phyloP scores from a whole-genome alignment of 2,113 vertebrate species.

The Beaufortia kweichowensis region DNA sequence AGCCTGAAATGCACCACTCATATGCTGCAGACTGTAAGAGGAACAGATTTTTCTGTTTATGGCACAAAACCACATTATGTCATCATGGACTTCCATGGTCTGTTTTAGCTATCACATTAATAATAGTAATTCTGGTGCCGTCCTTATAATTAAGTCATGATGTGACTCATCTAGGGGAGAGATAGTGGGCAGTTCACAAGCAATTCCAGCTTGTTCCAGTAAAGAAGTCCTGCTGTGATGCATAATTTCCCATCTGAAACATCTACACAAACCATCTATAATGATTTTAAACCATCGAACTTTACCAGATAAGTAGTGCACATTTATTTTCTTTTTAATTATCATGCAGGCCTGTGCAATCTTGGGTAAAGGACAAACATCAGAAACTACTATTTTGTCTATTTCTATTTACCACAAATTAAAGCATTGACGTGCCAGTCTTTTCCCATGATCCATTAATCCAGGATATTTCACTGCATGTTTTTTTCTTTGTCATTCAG shows the following conservation, averaged over 20 bases:
- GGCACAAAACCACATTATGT: constrained; percentile 32
- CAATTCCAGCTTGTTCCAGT: constrained; percentile 6
- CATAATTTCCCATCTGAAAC: constrained; percentile 9
- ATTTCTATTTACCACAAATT: background rate
- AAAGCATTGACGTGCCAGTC: background rate
- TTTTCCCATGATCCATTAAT: constrained; percentile 4
- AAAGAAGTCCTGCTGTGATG: constrained; percentile 13
- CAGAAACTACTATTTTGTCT: background rate
- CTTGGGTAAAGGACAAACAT: background rate
- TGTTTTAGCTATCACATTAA: constrained; percentile 28
- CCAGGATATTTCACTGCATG: background rate
- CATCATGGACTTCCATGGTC: constrained; percentile 6
- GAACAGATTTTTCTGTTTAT: constrained; percentile 18
- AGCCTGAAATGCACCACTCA: background rate
- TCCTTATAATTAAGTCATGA: constrained; percentile 13
- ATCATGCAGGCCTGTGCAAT: background rate
- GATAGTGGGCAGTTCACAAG: constrained; percentile 21
- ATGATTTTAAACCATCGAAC: background rate
- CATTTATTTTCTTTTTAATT: constrained; percentile 6
- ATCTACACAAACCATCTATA: background rate
- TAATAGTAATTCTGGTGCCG: constrained; percentile 32
- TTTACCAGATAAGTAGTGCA: background rate
- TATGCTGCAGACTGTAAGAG: background rate
- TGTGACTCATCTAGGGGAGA: constrained; percentile 34
- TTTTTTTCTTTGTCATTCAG: background rate